Base-by-base conservation (phyloP, 2,113 vertebrate genomes). In the Plecotus auritus region DNA sequence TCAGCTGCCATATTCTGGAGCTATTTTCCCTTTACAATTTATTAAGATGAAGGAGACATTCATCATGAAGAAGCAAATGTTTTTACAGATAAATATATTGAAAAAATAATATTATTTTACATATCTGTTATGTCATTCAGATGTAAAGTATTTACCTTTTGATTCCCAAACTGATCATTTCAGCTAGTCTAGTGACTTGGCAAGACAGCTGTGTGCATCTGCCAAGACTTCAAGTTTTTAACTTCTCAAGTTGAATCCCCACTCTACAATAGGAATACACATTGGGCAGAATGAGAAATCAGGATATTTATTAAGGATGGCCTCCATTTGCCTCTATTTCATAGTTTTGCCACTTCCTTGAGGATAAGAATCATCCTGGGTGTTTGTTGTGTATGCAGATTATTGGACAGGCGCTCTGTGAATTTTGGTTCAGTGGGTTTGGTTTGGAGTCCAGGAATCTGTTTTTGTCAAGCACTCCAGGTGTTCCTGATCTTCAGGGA, bases 101-200 rank as follows among this genome's bases (percentile, higher is more conserved):
- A 67, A 89, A 89, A 90, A 88, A 81, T 20, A 73, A 93, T 30
- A 61, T 59, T 88, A 59, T 90, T 78, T 77, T 54, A 74, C 32
- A 5, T 81, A 93, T 66, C 78, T 85, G 84, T 51, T 72, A 70
- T 94, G 94, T 84, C 76, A 80, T 93, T 96, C 64, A 90, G 69
- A 84, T 77, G 30, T 70, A 70, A 70, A 89, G 9, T 49, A 42
- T 49, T 89, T 94, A 66, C 59, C 37, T 87, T 94, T 78, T 84
- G 70, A 90, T 72, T 72, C 72, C n/a, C 81, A 94, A 45, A 80
- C 64, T 56, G 76, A 91, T 93, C 70, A 74, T 51, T 64, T 73
- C 61, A 78, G 42, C 72, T 30, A 72, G 47, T 66, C 72, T 59
- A 74, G 66, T 23, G n/a, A 40, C 30, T 72, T 88, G 94, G 85